Conservation (phyloP, 2,888 invertebrate genomes). For the Hypomecis atomaria region DNA sequence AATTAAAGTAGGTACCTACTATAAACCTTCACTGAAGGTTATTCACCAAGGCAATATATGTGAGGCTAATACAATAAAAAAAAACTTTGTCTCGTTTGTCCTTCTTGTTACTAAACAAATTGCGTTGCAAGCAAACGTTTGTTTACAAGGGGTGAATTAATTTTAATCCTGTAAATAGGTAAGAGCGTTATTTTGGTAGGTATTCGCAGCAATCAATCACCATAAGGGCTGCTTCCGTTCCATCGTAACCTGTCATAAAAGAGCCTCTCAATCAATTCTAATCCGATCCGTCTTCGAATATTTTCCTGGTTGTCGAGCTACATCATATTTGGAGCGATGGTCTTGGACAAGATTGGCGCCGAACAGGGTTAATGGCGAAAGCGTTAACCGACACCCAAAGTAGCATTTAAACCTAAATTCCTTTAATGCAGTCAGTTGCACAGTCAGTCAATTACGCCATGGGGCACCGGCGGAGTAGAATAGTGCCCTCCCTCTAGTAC, state of each 20-base stretch:
- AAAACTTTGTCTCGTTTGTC: no score
- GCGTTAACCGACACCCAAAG: background rate
- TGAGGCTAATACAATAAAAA: no score
- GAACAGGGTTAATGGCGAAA: background rate
- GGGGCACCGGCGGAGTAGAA: no score
- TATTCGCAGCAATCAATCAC: conserved; percentile 2
- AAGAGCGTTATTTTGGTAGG: background rate
- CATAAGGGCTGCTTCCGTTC: conserved; percentile 12
- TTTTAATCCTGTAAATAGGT: background rate
- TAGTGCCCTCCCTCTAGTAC: no score
- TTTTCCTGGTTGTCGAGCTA: conserved; percentile 28
- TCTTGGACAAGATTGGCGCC: background rate
- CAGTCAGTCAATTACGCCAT: no score
- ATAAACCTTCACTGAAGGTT: no score
- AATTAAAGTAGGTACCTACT: no score
- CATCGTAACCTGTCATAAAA: conserved; percentile 8
- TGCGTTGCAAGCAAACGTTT: no score
- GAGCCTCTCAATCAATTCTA: conserved; percentile 18
- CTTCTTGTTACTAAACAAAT: no score
- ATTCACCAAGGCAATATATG: no score
- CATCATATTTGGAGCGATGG: background rate
- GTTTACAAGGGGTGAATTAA: background rate
- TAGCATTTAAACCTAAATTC: background rate
- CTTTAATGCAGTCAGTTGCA: no score
- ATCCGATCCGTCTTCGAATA: conserved; percentile 2